A percentile compares a stretch with the other conserved stretches of the same genome.
These are phyloP conservation scores for Antigone vipio DNA, from an alignment of 2,113 vertebrate genomes.

Conservation along the genomic window DNA sequence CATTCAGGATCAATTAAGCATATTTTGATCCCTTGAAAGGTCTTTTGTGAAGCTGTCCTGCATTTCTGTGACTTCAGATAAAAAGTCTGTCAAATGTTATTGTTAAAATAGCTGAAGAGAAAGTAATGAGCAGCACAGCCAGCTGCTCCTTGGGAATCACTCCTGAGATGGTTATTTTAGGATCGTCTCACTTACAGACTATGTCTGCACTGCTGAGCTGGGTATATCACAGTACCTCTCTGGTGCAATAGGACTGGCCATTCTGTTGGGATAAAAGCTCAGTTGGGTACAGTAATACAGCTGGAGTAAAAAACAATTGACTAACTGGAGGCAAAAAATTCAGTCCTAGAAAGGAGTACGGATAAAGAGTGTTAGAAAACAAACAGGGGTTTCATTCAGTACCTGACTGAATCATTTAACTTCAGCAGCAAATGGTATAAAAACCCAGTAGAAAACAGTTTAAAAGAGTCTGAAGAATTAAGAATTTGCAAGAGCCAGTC, in stretches of 20 bases:
- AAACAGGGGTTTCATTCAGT: not conserved
- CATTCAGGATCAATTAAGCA: constrained; percentile 8
- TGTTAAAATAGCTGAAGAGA: not conserved
- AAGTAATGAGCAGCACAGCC: constrained; percentile 1
- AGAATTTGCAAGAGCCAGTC: not conserved
- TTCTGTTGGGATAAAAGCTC: constrained; percentile 14
- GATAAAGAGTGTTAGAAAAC: not conserved
- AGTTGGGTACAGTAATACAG: not conserved
- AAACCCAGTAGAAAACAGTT: not conserved
- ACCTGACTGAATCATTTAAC: not conserved
- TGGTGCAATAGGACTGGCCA: not conserved
- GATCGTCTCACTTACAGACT: not conserved
- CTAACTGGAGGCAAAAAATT: not conserved
- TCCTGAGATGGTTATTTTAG: not conserved
- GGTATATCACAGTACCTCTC: not conserved
- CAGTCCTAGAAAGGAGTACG: not conserved
- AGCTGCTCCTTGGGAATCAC: not conserved
- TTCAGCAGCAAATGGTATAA: not conserved
- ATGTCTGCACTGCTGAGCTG: not conserved
- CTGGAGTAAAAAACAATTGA: not conserved
- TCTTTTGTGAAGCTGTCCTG: not conserved
- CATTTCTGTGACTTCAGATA: not conserved
- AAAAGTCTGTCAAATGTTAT: constrained; percentile 7
- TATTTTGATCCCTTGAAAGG: constrained; percentile 14
- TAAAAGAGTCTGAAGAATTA: not conserved